phyloP scores from a whole-genome alignment of 2,113 vertebrate genomes.

The Oryzias melastigma region DNA sequence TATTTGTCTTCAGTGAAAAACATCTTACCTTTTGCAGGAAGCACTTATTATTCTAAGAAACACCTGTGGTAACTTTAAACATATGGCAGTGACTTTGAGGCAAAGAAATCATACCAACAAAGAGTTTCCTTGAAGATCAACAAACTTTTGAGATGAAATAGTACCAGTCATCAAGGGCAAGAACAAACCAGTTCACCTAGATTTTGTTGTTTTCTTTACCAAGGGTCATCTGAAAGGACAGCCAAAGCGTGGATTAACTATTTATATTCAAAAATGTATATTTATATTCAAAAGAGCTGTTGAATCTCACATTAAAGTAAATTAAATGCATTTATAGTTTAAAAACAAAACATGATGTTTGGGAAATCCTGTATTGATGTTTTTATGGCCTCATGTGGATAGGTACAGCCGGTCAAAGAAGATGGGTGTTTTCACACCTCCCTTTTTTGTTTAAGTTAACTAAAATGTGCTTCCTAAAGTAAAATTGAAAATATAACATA shows the following conservation, averaged over 20 bases:
- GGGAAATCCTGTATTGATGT: too few relatives aligned
- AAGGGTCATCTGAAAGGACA: slow-evolving; percentile 2
- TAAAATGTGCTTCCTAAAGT: too few relatives aligned
- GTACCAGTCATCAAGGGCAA: slow-evolving; percentile 3
- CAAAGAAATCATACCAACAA: slow-evolving; percentile 1
- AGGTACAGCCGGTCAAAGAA: too few relatives aligned
- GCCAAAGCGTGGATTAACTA: neutral
- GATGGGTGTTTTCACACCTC: too few relatives aligned
- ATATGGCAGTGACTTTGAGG: neutral
- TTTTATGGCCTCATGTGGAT: too few relatives aligned
- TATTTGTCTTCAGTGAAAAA: neutral
- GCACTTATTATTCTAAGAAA: neutral
- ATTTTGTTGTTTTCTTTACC: neutral
- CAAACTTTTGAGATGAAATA: slow-evolving; percentile 1
- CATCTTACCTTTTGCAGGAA: neutral
- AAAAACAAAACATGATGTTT: too few relatives aligned
- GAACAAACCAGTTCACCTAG: slow-evolving; percentile 1
- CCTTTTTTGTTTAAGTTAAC: too few relatives aligned
- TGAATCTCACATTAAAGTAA: too few relatives aligned
- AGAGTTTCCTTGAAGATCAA: slow-evolving; percentile 1
- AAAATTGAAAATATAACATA: too few relatives aligned
- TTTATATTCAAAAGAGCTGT: too few relatives aligned
- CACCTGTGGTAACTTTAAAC: neutral
- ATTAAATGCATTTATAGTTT: too few relatives aligned
- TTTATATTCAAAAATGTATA: neutral